Evolutionary conservation across 2,113 vertebrate genomes (phyloP), one percentile per base, ranked within the genome.

Genomic region (Piaya cayana): DNA sequence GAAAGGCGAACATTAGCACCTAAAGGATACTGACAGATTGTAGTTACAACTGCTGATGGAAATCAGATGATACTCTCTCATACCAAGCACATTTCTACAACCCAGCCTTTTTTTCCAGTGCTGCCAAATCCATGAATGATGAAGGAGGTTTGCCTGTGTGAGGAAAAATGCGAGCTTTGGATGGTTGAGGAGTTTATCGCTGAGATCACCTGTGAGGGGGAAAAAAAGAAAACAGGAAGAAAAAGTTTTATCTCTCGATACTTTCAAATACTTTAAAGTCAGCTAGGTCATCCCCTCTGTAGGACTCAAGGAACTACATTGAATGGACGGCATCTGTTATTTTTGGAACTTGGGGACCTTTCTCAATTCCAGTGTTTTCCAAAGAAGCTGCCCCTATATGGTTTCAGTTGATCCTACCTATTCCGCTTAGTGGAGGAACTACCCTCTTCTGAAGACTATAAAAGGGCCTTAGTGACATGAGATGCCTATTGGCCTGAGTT

Each of bases 71-170:
- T 34, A 23, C 2, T 90, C 11, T 82, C 58, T 88, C 96, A 78
- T 97, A 97, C 96, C 96, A 97, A 78, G 56, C 96, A 97, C 96
- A 97, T 96, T 78, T 94, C 92, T 47, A 96, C 94, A 69, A 97
- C 95, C 96, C 96, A 97, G 93, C 94, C 95, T 82, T 59, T 81
- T 93, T 75, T 96, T 56, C 82, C 96, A 6, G 95, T 96, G 92
- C 96, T 97, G 56, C 49, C 29, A 81, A 96, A 97, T 86, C 96
- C 96, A 50, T 97, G 96, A 62, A 83, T 94, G 86, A 97, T 92
- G 90, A 97, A 97, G 53, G 93, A 45, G 6, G 93, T 96, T 9
- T 56, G 84, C 25, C 93, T 94, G 0, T 0, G 32, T 64, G 86
- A 37, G 30, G 82, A 95, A 77, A 97, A 97, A 81, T 21, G 43